Conservation (phyloP, 35 echinoderm and acorn worm species). For the Lytechinus pictus region DNA sequence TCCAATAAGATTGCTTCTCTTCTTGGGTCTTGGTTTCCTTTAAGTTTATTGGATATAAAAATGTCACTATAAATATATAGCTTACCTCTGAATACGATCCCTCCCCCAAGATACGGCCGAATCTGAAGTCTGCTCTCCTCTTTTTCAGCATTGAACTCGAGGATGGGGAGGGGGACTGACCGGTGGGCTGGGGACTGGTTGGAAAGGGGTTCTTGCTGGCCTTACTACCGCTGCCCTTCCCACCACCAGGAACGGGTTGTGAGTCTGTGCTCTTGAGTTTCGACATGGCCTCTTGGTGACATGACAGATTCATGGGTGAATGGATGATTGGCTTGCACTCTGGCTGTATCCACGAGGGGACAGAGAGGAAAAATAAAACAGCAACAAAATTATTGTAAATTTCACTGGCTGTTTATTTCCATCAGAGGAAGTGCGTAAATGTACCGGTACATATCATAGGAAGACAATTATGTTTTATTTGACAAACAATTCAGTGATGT, state of each 20-base stretch:
- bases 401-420: too few relatives aligned
- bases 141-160: constrained; percentile 38
- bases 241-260: background rate
- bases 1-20: too few relatives aligned
- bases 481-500: too few relatives aligned
- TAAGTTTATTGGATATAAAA: too few relatives aligned
- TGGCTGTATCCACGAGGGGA: background rate
- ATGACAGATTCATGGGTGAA: constrained; percentile 35
- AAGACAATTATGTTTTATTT: too few relatives aligned
- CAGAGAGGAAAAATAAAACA: too few relatives aligned
- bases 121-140: constrained; percentile 89
- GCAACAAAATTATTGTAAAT: too few relatives aligned
- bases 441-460: too few relatives aligned
- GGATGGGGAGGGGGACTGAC: background rate
- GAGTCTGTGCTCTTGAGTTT: background rate
- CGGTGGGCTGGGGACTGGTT: background rate
- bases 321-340: constrained; percentile 17
- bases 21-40: too few relatives aligned
- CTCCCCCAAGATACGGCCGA: constrained; percentile 94
- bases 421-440: too few relatives aligned
- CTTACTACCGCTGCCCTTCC: background rate
- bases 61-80: too few relatives aligned
- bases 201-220: background rate
- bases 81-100: constrained; percentile 99
- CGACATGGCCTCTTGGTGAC: constrained; percentile 51